Evolutionary conservation across 2,888 invertebrate species (phyloP).

Genomic region (Aricia artaxerxes): DNA sequence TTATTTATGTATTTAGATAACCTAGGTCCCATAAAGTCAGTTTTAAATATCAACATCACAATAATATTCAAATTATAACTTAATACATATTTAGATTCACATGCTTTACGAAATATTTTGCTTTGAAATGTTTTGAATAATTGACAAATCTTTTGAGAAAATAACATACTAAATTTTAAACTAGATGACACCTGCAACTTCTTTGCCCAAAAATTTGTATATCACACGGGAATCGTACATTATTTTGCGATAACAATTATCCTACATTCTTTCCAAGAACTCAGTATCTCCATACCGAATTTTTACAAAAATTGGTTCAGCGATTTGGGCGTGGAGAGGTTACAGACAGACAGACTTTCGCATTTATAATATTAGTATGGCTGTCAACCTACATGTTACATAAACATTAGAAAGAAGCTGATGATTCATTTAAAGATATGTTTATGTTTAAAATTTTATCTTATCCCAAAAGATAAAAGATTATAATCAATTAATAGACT

Average conservation of each 20-base stretch:
- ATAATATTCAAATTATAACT: slow-evolving; percentile 6
- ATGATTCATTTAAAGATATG: slow-evolving; percentile 8
- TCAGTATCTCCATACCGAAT: too few species aligned
- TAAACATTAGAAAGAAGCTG: neutral
- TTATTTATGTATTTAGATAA: slow-evolving; percentile 23
- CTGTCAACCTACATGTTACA: neutral
- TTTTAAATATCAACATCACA: slow-evolving; percentile 3
- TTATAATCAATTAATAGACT: neutral
- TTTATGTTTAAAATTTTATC: neutral
- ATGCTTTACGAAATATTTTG: neutral
- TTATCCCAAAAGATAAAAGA: slow-evolving; percentile 3
- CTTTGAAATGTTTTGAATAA: neutral
- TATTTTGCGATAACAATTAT: too few species aligned
- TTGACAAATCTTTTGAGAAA: neutral
- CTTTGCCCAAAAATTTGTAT: too few species aligned
- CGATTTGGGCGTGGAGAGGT: too few species aligned
- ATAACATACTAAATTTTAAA: neutral
- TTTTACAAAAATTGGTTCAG: too few species aligned
- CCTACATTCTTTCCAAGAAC: too few species aligned
- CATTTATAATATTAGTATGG: neutral
- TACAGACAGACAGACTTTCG: neutral
- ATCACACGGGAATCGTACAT: too few species aligned
- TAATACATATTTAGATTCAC: neutral
- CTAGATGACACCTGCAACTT: too few species aligned
- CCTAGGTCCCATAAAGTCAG: neutral